Percentiles rank a stretch among this genome's conserved stretches.
Conservation (phyloP, 2,888 invertebrate species). For the Eledona agricola region DNA sequence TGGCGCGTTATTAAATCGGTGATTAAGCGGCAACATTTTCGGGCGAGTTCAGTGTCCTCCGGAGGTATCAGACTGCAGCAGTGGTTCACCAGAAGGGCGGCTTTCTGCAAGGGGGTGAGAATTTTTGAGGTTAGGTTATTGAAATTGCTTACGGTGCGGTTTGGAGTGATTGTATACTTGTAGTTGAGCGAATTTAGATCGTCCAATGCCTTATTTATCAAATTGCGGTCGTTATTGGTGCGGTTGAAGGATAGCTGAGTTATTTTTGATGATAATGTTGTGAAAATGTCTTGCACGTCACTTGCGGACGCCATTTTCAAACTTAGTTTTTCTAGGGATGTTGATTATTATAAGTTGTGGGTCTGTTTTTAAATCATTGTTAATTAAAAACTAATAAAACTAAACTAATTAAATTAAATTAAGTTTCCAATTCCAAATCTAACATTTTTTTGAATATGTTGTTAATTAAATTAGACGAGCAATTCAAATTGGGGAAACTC, state of each 20-base stretch:
- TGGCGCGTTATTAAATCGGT: conserved; percentile 67
- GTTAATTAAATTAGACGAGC: too few relatives aligned
- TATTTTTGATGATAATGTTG: conserved; percentile 55
- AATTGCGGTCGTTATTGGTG: conserved; percentile 61
- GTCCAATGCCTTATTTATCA: conserved; percentile 67
- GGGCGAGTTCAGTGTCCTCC: conserved; percentile 65
- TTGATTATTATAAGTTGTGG: too few relatives aligned
- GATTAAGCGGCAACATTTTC: conserved; percentile 69
- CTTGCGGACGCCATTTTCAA: conserved; percentile 43
- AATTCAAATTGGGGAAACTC: too few relatives aligned
- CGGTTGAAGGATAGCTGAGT: conserved; percentile 53
- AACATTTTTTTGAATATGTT: too few relatives aligned
- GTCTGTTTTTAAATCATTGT: too few relatives aligned
- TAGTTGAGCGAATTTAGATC: conserved; percentile 72
- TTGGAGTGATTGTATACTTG: conserved; percentile 58
- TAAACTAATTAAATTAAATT: too few relatives aligned
- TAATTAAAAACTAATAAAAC: too few relatives aligned
- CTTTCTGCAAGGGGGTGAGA: conserved; percentile 54
- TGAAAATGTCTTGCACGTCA: conserved; percentile 50
- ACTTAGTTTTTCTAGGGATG: too few relatives aligned
- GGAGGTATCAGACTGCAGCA: conserved; percentile 59
- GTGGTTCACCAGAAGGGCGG: conserved; percentile 58
- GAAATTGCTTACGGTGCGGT: conserved; percentile 52
- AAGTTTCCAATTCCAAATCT: too few relatives aligned
- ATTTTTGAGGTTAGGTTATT: conserved; percentile 19